These are phyloP conservation scores for Jacana jacana DNA, from an alignment of 2,113 vertebrate genomes.

Conservation along the genomic window DNA sequence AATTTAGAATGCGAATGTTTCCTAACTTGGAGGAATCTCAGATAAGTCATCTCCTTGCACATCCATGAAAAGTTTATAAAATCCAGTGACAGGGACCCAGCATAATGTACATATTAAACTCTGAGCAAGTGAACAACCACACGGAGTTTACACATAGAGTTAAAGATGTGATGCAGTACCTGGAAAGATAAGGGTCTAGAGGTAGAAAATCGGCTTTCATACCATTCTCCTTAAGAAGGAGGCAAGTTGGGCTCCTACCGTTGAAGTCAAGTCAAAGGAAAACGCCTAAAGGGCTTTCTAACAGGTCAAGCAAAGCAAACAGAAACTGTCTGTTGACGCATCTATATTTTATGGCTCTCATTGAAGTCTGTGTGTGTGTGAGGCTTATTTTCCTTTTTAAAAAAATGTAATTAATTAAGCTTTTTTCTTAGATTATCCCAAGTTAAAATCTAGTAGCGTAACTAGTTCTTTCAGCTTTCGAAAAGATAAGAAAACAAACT, in stretches of 20 bases:
- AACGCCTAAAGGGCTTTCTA: neutral
- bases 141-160: neutral
- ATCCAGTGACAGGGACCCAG: neutral
- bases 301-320: neutral
- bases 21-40: conserved; percentile 26
- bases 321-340: neutral
- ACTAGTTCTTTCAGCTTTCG: neutral
- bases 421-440: neutral
- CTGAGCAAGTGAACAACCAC: neutral
- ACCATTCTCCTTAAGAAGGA: neutral
- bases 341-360: neutral
- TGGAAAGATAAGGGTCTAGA: neutral
- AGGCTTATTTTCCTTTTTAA: neutral
- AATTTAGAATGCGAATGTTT: conserved; percentile 40
- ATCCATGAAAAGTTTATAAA: neutral
- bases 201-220: neutral
- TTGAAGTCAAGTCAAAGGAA: neutral
- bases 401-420: neutral
- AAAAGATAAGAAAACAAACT: neutral
- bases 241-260: neutral
- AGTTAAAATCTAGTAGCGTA: neutral
- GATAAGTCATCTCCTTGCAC: neutral
- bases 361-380: too few relatives aligned
- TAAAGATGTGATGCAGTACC: neutral
- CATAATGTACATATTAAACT: neutral